Base-by-base conservation (phyloP, 2,113 vertebrate genomes). In the Tragelaphus buxtoni region DNA sequence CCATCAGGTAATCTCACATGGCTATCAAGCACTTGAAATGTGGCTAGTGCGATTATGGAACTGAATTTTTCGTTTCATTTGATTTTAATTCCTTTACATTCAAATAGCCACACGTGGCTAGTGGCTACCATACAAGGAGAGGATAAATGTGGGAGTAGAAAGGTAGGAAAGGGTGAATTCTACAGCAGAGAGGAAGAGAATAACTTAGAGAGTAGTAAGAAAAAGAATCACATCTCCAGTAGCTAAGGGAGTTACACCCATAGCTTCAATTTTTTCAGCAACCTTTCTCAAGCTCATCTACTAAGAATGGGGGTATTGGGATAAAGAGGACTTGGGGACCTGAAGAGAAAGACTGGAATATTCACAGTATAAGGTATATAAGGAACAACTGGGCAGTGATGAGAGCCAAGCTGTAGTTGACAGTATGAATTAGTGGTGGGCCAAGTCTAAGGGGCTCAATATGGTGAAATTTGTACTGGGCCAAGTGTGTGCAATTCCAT, bases 401-500 rank as follows among this genome's bases (percentile, higher is more conserved):
- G 35, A 28, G 61, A 87, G 55, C 81, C 69, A 88, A 93, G 39
- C 28, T 74, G 11, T 14, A 90, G 53, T 7, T 77, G 74, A 93
- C 42, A 89, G 35, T 56, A 53, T 91, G 84, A 87, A 80, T 88
- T 90, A 87, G 58, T 35, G n/a, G 32, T 87, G 30, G 90, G 81
- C 65, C 92, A 91, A 82, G 45, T 93, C 90, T 87, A 89, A 82
- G 69, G 81, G 93, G 30, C 55, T 96, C 63, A 45, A 72, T 42
- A 42, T 56, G 91, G 39, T 90, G 96, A 87, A 91, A 93, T 79
- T 82, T 87, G 47, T 56, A 63, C 39, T 74, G 72, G 26, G 86
- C 63, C 93, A 97, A 93, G 77, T 82, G 56, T 42, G 35, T 91
- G 17, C 58, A 20, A 69, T 89, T 97, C 58, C 63, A 93, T 89